Percentiles rank a stretch among this genome's conserved stretches.
These are phyloP conservation scores for Acronicta aceris DNA, from an alignment of 2,888 invertebrate genomes.

Conservation along the genomic window DNA sequence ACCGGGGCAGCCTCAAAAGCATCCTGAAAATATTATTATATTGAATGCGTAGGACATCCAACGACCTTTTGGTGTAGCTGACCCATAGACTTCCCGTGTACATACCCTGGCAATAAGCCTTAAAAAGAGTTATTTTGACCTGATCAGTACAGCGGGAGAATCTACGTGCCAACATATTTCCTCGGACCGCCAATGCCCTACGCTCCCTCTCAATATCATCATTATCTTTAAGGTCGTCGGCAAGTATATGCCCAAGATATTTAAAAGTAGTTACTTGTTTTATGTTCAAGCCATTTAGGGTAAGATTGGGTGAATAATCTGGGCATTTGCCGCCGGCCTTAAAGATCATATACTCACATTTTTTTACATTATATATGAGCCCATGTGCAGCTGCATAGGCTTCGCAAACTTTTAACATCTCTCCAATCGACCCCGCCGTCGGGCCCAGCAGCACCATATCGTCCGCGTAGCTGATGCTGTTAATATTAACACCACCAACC, in stretches of 20 bases:
- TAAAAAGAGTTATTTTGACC: conserved; percentile 10
- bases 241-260: background rate
- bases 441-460: background rate
- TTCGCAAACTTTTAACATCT: background rate
- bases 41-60: conserved; percentile 3
- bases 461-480: no score
- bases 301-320: conserved; percentile 20
- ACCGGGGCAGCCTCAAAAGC: background rate
- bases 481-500: background rate
- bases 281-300: conserved; percentile 35
- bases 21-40: conserved; percentile 3
- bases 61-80: conserved; percentile 3
- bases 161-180: conserved; percentile 8
- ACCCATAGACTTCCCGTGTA: conserved; percentile 6
- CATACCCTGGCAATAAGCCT: conserved; percentile 8
- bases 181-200: background rate
- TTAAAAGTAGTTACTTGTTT: conserved; percentile 23
- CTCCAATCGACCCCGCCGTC: background rate
- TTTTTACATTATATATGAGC: background rate
- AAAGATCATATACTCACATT: conserved; percentile 1
- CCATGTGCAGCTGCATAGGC: conserved; percentile 1
- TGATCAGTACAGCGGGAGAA: conserved; percentile 6
- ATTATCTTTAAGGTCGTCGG: background rate
- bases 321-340: background rate
- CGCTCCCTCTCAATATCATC: background rate